Evolutionary conservation across 37 sponge, comb jelly and placozoan genomes (phyloP).

Genomic region (Haliclona indistincta): DNA sequence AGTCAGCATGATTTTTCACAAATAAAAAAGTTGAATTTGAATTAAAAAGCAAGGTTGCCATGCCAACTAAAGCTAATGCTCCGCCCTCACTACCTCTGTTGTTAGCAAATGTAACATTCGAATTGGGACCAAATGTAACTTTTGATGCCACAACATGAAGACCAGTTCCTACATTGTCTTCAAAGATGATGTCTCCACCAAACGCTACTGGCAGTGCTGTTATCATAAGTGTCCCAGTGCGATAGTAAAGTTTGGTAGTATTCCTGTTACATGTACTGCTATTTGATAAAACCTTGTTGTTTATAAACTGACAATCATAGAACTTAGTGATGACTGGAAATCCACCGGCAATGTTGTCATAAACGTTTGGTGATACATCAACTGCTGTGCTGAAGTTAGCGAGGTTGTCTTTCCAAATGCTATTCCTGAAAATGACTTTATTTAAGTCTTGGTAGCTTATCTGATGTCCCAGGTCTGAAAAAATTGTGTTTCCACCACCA

Average conservation of each 20-base stretch:
- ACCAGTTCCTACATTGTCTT: not conserved
- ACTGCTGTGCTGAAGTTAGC: too few species aligned
- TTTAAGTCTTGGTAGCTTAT: too few species aligned
- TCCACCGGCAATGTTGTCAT: too few species aligned
- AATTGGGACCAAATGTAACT: not conserved
- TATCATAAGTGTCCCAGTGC: not conserved
- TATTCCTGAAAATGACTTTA: not conserved
- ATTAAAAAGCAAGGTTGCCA: not conserved
- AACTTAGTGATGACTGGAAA: too few species aligned
- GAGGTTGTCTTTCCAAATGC: not conserved
- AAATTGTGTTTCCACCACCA: not conserved
- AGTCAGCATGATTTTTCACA: constrained; percentile 11
- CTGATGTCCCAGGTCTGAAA: not conserved
- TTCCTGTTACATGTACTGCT: too few species aligned
- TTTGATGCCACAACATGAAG: not conserved
- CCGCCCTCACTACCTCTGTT: constrained; percentile 33
- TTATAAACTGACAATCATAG: too few species aligned
- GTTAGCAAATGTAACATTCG: not conserved
- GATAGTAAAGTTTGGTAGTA: too few species aligned
- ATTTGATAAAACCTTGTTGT: too few species aligned
- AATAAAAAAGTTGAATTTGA: not conserved
- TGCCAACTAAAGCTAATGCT: constrained; percentile 9
- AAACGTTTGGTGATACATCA: too few species aligned
- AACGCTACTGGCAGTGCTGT: not conserved
- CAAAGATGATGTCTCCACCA: not conserved